Percentiles rank a stretch among this genome's conserved stretches.
Conservation (phyloP, 2,797 vertebrate genomes). For the Amphiprion clarkii region DNA sequence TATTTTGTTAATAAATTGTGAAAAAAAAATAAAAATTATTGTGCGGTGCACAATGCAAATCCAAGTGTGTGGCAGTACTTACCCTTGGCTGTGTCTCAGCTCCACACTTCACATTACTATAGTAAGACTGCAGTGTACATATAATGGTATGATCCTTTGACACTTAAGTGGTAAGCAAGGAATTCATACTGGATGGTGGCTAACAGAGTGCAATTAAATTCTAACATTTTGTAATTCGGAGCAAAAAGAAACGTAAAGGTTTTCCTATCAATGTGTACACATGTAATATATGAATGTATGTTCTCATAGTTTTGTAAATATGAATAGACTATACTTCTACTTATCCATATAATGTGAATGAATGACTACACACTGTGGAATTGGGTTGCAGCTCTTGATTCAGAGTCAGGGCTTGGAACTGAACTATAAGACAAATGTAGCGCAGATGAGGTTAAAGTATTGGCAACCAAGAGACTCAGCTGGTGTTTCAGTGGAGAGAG, state of each 20-base stretch:
- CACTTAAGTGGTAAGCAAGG: slow-evolving; percentile 2
- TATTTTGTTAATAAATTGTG: slow-evolving; percentile 29
- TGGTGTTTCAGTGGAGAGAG: slow-evolving; percentile 8
- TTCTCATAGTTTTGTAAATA: not conserved
- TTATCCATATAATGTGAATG: not conserved
- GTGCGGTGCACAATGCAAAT: not conserved
- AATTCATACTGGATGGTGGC: slow-evolving; percentile 1
- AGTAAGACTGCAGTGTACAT: slow-evolving; percentile 9
- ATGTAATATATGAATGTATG: not conserved
- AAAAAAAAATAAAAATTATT: slow-evolving; percentile 17
- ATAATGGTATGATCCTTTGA: slow-evolving; percentile 15
- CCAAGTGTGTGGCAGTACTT: slow-evolving; percentile 9
- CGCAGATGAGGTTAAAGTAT: no score
- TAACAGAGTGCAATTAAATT: slow-evolving; percentile 5
- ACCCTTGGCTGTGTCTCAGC: slow-evolving; percentile 10
- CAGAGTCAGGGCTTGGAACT: no score
- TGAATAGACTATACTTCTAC: not conserved
- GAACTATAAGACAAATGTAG: no score
- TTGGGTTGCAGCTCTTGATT: not conserved
- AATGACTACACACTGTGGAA: not conserved
- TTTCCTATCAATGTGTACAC: no score
- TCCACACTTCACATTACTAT: slow-evolving; percentile 8
- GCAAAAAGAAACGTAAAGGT: not conserved
- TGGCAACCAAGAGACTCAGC: slow-evolving; percentile 6
- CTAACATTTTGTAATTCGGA: slow-evolving; percentile 8